These are phyloP conservation scores for Condylura cristata DNA, from an alignment of 2,113 vertebrate species.

Conservation along the genomic window DNA sequence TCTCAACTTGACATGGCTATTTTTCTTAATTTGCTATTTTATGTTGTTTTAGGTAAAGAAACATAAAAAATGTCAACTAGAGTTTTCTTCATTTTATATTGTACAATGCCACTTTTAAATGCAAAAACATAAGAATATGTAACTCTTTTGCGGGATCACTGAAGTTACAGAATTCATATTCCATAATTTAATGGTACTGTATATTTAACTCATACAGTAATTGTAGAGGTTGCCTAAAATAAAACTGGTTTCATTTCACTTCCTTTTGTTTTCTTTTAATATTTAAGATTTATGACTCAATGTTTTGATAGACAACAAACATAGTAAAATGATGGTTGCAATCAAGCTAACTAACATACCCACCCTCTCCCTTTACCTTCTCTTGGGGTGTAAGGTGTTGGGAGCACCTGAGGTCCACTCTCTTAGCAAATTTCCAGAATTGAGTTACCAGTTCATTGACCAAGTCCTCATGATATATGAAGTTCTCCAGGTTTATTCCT, in stretches of 20 bases:
- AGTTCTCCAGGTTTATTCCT: neutral
- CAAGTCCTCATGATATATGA: too few species aligned
- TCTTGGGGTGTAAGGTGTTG: neutral
- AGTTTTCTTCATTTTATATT: neutral
- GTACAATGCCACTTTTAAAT: neutral
- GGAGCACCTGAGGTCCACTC: neutral
- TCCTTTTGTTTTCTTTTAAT: neutral
- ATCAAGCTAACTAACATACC: neutral
- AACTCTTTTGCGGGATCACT: neutral
- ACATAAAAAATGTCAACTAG: neutral
- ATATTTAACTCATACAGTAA: neutral
- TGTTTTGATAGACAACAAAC: neutral
- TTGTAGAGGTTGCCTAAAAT: neutral
- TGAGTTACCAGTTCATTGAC: neutral
- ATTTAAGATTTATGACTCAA: neutral
- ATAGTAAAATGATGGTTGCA: neutral
- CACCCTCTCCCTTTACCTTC: neutral
- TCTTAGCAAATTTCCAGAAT: neutral
- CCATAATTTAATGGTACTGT: neutral
- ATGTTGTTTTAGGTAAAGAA: neutral
- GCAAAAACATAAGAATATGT: neutral
- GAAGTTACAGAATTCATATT: neutral
- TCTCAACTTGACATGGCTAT: neutral
- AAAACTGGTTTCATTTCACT: neutral
- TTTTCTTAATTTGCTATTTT: neutral